phyloP scores from a whole-genome alignment of 23 tunicate genomes.

The Ascidia mentula region DNA sequence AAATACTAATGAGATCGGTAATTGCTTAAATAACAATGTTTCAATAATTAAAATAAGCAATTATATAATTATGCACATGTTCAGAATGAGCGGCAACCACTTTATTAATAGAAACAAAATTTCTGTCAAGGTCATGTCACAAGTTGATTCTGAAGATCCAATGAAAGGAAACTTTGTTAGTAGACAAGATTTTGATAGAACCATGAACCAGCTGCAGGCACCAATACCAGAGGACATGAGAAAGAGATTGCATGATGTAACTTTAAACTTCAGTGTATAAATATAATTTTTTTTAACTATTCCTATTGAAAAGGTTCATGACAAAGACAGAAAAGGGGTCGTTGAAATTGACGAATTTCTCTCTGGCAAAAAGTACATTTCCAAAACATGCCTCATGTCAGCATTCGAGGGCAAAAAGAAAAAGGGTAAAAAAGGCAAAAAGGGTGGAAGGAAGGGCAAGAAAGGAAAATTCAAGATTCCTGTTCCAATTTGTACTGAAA shows the following conservation, averaged over 20 bases:
- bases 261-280: background rate
- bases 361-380: slow-evolving; percentile 87
- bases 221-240: slow-evolving; percentile 54
- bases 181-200: slow-evolving; percentile 52
- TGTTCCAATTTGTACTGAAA: slow-evolving; percentile 74
- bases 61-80: background rate
- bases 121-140: slow-evolving; percentile 27
- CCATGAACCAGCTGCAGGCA: slow-evolving; percentile 60
- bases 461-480: slow-evolving; percentile 73
- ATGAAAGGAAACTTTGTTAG: slow-evolving; percentile 64
- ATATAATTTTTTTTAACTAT: background rate
- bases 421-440: slow-evolving; percentile 40
- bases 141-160: slow-evolving; percentile 19
- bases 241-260: slow-evolving; percentile 60
- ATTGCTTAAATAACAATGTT: background rate
- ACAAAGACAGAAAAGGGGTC: slow-evolving; percentile 71
- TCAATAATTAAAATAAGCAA: background rate
- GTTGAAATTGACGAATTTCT: slow-evolving; percentile 87
- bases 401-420: slow-evolving; percentile 79
- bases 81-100: too few relatives aligned
- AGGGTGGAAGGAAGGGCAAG: slow-evolving; percentile 67
- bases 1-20: slow-evolving; percentile 54
- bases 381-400: slow-evolving; percentile 85
- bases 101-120: too few relatives aligned
- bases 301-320: slow-evolving; percentile 53